Evolutionary conservation across 2,888 invertebrate species (phyloP).

Genomic region (Sicus ferrugineus): DNA sequence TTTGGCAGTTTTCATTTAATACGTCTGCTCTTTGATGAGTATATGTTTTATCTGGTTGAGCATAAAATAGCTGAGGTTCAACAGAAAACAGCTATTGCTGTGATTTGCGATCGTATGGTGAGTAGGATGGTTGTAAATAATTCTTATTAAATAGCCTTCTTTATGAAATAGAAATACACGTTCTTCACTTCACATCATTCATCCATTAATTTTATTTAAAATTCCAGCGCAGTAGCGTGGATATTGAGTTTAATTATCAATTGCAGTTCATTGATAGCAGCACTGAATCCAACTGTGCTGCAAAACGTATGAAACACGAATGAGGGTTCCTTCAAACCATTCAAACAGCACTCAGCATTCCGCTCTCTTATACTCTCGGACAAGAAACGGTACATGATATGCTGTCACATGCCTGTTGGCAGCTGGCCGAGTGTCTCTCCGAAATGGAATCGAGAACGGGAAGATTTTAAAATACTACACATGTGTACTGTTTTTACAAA

Average conservation of each 20-base stretch:
- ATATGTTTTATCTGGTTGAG: constrained; percentile 98
- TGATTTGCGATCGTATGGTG: constrained; percentile 73
- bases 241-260: constrained; percentile 62
- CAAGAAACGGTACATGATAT: neutral
- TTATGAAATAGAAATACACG: constrained; percentile 7
- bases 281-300: constrained; percentile 43
- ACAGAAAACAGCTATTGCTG: constrained; percentile 92
- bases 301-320: constrained; percentile 61
- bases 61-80: constrained; percentile 93
- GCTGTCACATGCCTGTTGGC: constrained; percentile 14
- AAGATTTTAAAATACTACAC: neutral
- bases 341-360: constrained; percentile 11
- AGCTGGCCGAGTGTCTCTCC: constrained; percentile 37
- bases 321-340: constrained; percentile 44
- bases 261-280: constrained; percentile 57
- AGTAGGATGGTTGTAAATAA: constrained; percentile 37
- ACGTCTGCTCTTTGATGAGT: constrained; percentile 96
- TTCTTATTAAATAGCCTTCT: neutral
- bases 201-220: neutral
- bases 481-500: neutral
- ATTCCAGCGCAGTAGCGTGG: constrained; percentile 57
- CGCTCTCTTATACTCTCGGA: neutral
- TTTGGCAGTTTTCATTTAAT: constrained; percentile 99
- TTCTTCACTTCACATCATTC: too few relatives aligned
- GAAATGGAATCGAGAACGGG: constrained; percentile 20